Conservation (phyloP, 2,113 vertebrate species). For the Pelecanoides urinatrix region DNA sequence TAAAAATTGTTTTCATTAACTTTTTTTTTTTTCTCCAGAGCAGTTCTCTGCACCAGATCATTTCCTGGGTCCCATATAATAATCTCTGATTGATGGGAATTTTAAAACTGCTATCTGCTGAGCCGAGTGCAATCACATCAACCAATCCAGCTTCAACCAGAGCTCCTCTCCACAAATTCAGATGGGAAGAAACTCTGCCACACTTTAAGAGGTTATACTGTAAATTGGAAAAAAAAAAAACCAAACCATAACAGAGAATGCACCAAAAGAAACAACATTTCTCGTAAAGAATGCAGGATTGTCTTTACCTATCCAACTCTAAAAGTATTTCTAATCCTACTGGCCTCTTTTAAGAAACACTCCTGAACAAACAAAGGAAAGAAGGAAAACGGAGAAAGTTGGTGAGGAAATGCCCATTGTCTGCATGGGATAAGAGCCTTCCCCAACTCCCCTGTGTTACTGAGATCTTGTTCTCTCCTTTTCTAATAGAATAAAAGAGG, state of each 20-base stretch:
- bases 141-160: neutral
- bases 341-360: neutral
- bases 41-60: neutral
- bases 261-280: neutral
- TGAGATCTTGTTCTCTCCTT: neutral
- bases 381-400: neutral
- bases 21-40: neutral
- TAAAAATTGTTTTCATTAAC: neutral
- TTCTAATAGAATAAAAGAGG: neutral
- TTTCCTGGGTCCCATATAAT: neutral
- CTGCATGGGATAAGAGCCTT: neutral
- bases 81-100: neutral
- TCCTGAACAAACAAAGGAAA: neutral
- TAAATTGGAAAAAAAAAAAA: neutral
- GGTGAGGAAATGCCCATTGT: neutral
- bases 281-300: neutral
- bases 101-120: neutral
- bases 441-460: neutral
- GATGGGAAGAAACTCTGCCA: neutral
- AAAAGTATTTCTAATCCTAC: neutral
- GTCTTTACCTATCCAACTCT: neutral
- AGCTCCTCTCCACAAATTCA: neutral
- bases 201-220: neutral
- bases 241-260: neutral
- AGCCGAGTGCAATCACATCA: neutral